phyloP scores from a whole-genome alignment of 2,113 vertebrate genomes.

The Lophura nycthemera region DNA sequence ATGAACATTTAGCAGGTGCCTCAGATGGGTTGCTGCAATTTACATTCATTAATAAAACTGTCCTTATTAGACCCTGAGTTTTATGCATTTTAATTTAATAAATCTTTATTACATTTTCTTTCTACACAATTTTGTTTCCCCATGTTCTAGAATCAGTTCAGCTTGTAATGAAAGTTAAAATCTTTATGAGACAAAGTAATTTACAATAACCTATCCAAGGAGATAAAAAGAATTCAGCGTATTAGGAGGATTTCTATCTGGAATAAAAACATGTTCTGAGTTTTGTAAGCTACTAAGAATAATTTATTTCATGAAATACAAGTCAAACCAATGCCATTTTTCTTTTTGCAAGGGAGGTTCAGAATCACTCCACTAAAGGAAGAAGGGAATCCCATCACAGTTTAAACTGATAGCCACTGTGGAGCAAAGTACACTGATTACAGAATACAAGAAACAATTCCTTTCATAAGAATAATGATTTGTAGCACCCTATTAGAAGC shows the following conservation, averaged over 20 bases:
- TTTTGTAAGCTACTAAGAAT: not conserved
- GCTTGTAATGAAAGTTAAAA: not conserved
- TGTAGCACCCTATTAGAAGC: not conserved
- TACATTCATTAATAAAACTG: conserved; percentile 65
- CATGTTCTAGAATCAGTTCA: conserved; percentile 4
- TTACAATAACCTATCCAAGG: not conserved
- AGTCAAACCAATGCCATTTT: not conserved
- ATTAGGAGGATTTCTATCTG: not conserved
- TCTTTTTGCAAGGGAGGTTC: not conserved
- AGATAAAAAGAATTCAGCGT: not conserved
- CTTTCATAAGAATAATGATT: not conserved
- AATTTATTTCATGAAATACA: not conserved
- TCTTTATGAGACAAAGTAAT: not conserved
- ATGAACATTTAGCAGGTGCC: conserved; percentile 59
- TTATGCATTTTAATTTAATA: conserved; percentile 59
- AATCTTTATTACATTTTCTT: conserved; percentile 36
- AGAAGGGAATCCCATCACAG: not conserved
- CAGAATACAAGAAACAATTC: not conserved
- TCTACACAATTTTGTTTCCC: not conserved
- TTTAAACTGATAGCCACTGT: not conserved
- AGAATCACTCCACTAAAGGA: not conserved
- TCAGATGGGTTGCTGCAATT: conserved; percentile 55
- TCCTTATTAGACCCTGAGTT: conserved; percentile 45
- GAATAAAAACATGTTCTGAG: not conserved
- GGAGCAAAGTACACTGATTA: not conserved